Conservation (phyloP, 1,140 invertebrate genomes). For the Drosophila lacteicornis region DNA sequence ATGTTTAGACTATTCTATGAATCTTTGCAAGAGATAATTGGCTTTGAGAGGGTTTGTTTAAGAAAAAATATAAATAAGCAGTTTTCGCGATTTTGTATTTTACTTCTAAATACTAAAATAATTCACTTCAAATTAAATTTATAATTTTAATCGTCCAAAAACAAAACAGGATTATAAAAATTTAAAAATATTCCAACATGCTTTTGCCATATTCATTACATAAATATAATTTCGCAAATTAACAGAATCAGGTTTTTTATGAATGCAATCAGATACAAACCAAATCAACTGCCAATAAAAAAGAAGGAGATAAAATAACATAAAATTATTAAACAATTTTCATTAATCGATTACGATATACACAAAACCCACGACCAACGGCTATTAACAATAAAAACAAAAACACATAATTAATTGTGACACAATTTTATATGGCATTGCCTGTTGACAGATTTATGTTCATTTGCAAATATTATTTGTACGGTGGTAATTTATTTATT, state of each 20-base stretch:
- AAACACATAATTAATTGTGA: conserved; percentile 70
- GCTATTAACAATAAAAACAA: conserved; percentile 5
- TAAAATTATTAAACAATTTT: conserved; percentile 49
- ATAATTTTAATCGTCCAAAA: conserved; percentile 22
- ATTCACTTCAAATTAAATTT: conserved; percentile 7
- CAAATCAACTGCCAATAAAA: conserved; percentile 35
- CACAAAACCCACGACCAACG: conserved; percentile 33
- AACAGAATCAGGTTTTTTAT: conserved; percentile 33
- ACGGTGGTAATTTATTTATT: conserved; percentile 17
- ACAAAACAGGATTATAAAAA: conserved; percentile 3
- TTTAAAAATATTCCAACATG: conserved; percentile 5
- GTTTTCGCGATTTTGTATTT: too few relatives aligned
- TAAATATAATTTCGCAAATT: conserved; percentile 35
- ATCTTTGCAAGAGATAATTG: not conserved
- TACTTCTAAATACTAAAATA: not conserved
- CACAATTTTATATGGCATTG: conserved; percentile 72
- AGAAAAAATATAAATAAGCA: not conserved
- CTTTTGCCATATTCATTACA: conserved; percentile 18
- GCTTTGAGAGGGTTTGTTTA: not conserved
- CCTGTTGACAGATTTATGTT: conserved; percentile 80
- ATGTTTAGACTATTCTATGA: not conserved
- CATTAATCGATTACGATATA: conserved; percentile 56
- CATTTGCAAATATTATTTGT: conserved; percentile 59
- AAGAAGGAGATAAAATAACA: conserved; percentile 31
- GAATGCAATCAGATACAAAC: conserved; percentile 29